These are phyloP conservation scores for Babylonia areolata DNA, from an alignment of 1,140 invertebrate genomes.

Conservation along the genomic window DNA sequence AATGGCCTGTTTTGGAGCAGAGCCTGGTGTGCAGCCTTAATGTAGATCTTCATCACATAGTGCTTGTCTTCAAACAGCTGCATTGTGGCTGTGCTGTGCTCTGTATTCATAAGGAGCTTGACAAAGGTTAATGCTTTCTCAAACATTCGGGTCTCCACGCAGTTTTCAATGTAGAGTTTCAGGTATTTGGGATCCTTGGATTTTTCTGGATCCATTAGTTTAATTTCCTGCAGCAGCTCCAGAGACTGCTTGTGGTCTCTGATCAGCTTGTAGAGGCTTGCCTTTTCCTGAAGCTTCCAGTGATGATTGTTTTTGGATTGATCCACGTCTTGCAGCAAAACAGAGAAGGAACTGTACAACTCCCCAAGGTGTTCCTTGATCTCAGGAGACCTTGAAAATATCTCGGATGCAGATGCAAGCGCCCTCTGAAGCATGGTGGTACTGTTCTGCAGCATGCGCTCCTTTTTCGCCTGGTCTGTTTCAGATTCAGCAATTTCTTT, in stretches of 20 bases:
- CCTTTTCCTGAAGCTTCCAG: constrained; percentile 3
- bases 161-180: constrained; percentile 25
- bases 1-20: not conserved
- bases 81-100: not conserved
- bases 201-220: not conserved
- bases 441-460: not conserved
- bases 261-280: not conserved
- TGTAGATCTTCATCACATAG: constrained; percentile 7
- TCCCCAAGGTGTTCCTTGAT: constrained; percentile 10
- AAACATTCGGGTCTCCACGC: not conserved
- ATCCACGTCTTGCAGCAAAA: not conserved
- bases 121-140: constrained; percentile 8
- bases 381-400: constrained; percentile 2
- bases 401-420: not conserved
- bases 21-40: not conserved
- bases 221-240: constrained; percentile 12
- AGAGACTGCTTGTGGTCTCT: constrained; percentile 2
- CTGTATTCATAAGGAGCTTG: constrained; percentile 5
- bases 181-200: constrained; percentile 15
- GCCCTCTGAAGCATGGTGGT: constrained; percentile 18
- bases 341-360: constrained; percentile 10
- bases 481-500: constrained; percentile 8
- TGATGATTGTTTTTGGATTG: not conserved
- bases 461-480: constrained; percentile 7
- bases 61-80: constrained; percentile 18